Evolutionary conservation across 2,797 vertebrate species (phyloP).

Genomic region (Falco rusticolus): DNA sequence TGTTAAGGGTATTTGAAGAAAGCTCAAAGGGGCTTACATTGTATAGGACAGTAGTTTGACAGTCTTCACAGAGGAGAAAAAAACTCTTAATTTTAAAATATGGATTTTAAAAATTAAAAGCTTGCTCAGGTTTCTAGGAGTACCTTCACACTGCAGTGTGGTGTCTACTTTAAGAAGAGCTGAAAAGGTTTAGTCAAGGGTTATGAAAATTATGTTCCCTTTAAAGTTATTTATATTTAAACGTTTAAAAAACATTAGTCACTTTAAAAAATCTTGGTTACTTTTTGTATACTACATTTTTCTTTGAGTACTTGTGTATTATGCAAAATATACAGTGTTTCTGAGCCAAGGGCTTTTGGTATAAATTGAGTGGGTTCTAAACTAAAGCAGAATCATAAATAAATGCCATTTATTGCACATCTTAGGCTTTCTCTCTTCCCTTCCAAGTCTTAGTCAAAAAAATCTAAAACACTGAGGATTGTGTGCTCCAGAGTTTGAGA

Average conservation of each 20-base stretch:
- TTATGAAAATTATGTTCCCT: constrained; percentile 4
- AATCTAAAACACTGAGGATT: neutral
- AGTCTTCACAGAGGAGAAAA: neutral
- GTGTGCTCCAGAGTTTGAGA: neutral
- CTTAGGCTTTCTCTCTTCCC: neutral
- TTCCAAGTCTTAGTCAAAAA: neutral
- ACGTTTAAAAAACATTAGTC: constrained; percentile 49
- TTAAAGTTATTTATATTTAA: constrained; percentile 27
- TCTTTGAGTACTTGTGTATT: neutral
- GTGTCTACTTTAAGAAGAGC: neutral
- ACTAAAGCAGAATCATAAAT: constrained; percentile 14
- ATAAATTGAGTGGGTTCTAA: constrained; percentile 5
- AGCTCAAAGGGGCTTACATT: neutral
- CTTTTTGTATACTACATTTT: neutral
- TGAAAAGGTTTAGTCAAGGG: neutral
- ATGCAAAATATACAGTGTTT: neutral
- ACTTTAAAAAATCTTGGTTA: constrained; percentile 24
- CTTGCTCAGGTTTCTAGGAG: neutral
- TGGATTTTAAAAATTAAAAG: neutral
- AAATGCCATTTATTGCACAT: constrained; percentile 17
- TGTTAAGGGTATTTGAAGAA: neutral
- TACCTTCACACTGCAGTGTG: neutral
- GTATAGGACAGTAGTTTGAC: neutral
- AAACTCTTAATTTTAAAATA: neutral
- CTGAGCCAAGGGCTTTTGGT: constrained; percentile 33